phyloP scores from a whole-genome alignment of 2,113 vertebrate genomes.

The Malurus alboscapulatus region DNA sequence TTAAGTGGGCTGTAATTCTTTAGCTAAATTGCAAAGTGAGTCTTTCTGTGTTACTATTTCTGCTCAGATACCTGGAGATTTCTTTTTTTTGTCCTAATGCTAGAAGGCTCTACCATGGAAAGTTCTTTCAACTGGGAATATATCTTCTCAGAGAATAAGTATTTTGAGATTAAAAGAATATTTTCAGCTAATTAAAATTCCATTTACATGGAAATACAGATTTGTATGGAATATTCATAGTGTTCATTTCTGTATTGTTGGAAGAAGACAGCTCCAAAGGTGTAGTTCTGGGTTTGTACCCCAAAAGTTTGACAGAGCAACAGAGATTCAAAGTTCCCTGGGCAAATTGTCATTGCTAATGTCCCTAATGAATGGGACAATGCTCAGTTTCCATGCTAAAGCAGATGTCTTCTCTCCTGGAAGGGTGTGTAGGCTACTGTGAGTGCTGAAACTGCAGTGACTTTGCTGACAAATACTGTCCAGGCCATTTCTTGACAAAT shows the following conservation, averaged over 20 bases:
- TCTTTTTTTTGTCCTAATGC: background rate
- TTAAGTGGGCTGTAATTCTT: constrained; percentile 61
- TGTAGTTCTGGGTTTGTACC: background rate
- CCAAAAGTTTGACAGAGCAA: background rate
- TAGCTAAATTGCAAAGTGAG: constrained; percentile 17
- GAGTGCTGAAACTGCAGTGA: background rate
- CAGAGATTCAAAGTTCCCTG: rapidly evolving
- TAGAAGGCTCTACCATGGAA: background rate
- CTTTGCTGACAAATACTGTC: background rate
- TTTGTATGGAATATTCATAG: background rate
- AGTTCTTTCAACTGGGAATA: background rate
- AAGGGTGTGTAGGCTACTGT: background rate
- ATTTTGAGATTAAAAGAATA: background rate
- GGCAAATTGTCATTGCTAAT: background rate
- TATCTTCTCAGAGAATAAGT: background rate
- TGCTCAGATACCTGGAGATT: background rate
- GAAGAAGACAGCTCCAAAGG: background rate
- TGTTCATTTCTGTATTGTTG: background rate
- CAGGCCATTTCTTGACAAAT: background rate
- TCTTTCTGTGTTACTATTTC: constrained; percentile 20
- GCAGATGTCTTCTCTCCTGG: background rate
- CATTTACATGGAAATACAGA: background rate
- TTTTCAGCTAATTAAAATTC: background rate
- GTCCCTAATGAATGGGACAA: background rate
- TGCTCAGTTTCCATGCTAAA: background rate